Evolutionary conservation across 1,140 invertebrate genomes (phyloP).

Genomic region (Epicauta chinensis): DNA sequence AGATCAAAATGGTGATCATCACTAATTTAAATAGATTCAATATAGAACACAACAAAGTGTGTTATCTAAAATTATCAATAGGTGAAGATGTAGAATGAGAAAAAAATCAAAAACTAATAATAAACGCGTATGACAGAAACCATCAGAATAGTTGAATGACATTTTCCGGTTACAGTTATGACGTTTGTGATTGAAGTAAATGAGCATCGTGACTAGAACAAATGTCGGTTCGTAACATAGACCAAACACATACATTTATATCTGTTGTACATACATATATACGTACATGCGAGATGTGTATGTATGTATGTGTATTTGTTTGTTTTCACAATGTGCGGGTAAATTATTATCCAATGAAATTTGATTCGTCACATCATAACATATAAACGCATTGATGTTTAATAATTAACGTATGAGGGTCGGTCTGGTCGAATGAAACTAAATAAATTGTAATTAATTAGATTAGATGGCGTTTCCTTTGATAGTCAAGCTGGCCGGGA

Average conservation of each 20-base stretch:
- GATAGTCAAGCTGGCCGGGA: no score
- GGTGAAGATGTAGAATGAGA: background rate
- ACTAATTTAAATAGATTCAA: no score
- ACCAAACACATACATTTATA: background rate
- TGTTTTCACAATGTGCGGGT: slow-evolving; percentile 25
- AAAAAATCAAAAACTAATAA: slow-evolving; percentile 13
- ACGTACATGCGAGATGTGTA: no score
- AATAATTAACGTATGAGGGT: background rate
- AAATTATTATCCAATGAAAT: slow-evolving; percentile 27
- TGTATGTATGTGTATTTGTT: slow-evolving; percentile 12
- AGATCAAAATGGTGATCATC: no score
- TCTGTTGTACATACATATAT: no score
- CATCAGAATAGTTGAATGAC: slow-evolving; percentile 21
- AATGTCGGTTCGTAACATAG: background rate
- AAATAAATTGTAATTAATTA: no score
- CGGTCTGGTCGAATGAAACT: no score
- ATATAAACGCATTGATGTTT: slow-evolving; percentile 1
- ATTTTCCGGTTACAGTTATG: slow-evolving; percentile 21
- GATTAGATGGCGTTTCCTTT: no score
- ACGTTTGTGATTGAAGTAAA: slow-evolving; percentile 21
- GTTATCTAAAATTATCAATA: slow-evolving; percentile 4
- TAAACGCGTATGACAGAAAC: slow-evolving; percentile 14
- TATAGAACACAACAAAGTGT: no score
- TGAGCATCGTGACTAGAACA: slow-evolving; percentile 9
- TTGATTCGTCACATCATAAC: slow-evolving; percentile 22